Evolutionary conservation across 2,888 invertebrate genomes (phyloP).

Genomic region (Achlya flavicornis): DNA sequence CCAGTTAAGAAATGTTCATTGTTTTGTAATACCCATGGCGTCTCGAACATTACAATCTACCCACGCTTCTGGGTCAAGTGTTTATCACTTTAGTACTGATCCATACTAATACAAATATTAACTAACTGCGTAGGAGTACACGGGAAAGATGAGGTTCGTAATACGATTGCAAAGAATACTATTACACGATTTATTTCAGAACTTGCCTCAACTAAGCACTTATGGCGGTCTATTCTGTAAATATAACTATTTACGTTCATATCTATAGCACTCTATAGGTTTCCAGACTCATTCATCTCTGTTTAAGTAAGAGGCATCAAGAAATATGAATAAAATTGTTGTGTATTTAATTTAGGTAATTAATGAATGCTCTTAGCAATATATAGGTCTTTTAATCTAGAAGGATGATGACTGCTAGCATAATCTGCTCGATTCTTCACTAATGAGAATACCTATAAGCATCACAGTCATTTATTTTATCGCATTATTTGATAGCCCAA

Average conservation of each 20-base stretch:
- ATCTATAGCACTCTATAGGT: too few species aligned
- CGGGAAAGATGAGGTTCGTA: background rate
- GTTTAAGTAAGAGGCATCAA: too few species aligned
- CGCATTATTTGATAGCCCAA: too few species aligned
- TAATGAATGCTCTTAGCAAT: too few species aligned
- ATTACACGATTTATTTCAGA: background rate
- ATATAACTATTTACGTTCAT: too few species aligned
- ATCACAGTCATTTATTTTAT: too few species aligned
- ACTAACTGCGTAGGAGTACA: background rate
- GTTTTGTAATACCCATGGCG: conserved; percentile 1
- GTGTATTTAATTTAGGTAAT: too few species aligned
- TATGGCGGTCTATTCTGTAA: background rate
- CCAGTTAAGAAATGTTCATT: background rate
- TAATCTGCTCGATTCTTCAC: too few species aligned
- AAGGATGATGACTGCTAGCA: too few species aligned
- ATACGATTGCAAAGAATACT: conserved; percentile 4
- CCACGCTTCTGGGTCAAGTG: conserved; percentile 6
- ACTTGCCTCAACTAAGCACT: background rate
- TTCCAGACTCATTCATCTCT: background rate
- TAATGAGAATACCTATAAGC: too few species aligned
- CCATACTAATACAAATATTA: background rate
- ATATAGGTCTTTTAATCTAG: too few species aligned
- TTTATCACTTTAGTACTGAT: background rate
- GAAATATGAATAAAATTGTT: too few species aligned
- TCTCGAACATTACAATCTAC: conserved; percentile 2